Conservation (phyloP, 1,140 invertebrate genomes). For the Spodoptera litura region DNA sequence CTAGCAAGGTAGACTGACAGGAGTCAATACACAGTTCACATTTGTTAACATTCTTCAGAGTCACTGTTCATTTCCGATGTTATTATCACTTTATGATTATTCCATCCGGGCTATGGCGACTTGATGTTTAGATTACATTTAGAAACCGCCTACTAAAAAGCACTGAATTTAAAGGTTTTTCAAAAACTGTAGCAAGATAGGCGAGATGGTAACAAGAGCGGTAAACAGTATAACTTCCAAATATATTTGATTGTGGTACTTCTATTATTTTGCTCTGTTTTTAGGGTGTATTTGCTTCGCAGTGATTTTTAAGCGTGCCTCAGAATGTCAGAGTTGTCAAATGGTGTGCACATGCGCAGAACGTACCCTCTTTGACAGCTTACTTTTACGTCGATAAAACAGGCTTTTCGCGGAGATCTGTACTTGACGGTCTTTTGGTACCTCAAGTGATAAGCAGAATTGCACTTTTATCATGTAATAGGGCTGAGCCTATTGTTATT, state of each 20-base stretch:
- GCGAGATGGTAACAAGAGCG: not conserved
- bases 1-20: not conserved
- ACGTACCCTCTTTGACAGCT: slow-evolving; percentile 52
- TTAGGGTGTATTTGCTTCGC: slow-evolving; percentile 66
- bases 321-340: slow-evolving; percentile 71
- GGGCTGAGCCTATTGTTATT: no score
- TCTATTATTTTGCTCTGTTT: slow-evolving; percentile 60
- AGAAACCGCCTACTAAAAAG: slow-evolving; percentile 49
- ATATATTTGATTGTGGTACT: slow-evolving; percentile 27
- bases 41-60: slow-evolving; percentile 32
- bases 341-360: slow-evolving; percentile 72
- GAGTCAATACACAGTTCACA: slow-evolving; percentile 12
- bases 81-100: slow-evolving; percentile 46
- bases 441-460: no score
- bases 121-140: slow-evolving; percentile 49
- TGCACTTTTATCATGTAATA: no score
- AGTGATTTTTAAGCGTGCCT: slow-evolving; percentile 73
- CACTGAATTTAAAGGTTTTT: slow-evolving; percentile 14
- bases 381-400: slow-evolving; percentile 74
- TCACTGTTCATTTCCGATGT: slow-evolving; percentile 40
- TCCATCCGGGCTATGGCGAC: slow-evolving; percentile 66
- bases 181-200: not conserved
- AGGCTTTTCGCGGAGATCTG: slow-evolving; percentile 32
- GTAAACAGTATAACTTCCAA: slow-evolving; percentile 8
- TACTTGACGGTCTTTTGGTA: not conserved